Conservation (phyloP, 1,140 invertebrate genomes). For the Probaryconus sp. region DNA sequence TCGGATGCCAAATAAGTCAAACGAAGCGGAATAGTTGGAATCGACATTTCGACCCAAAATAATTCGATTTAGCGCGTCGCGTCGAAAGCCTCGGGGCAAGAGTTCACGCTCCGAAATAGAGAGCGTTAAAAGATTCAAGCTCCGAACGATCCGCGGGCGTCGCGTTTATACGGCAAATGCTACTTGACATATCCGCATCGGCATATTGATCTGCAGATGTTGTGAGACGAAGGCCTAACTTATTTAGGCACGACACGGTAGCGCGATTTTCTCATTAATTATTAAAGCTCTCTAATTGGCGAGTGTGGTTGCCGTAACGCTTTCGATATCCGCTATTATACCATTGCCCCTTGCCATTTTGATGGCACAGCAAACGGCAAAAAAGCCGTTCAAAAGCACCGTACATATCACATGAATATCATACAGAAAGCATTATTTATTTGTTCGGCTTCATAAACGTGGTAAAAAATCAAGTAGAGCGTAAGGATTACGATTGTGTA, state of each 20-base stretch:
- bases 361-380: not conserved
- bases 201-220: constrained; percentile 37
- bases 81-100: constrained; percentile 58
- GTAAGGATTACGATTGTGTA: too few relatives aligned
- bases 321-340: constrained; percentile 29
- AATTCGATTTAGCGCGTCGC: constrained; percentile 61
- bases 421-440: too few relatives aligned
- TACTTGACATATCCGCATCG: constrained; percentile 34
- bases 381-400: too few relatives aligned
- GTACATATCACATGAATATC: too few relatives aligned
- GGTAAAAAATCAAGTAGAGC: too few relatives aligned
- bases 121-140: constrained; percentile 59
- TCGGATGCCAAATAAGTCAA: constrained; percentile 29
- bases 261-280: constrained; percentile 39
- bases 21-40: constrained; percentile 54
- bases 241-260: constrained; percentile 38
- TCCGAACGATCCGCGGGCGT: constrained; percentile 23
- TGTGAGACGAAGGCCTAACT: constrained; percentile 39
- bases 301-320: constrained; percentile 15
- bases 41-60: constrained; percentile 55
- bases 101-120: constrained; percentile 68
- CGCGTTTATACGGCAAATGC: constrained; percentile 28
- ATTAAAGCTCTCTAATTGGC: constrained; percentile 41
- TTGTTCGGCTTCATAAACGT: too few relatives aligned
- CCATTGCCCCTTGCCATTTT: constrained; percentile 4